Evolutionary conservation across 1,140 invertebrate genomes (phyloP).

Genomic region (Zophobas atratus): DNA sequence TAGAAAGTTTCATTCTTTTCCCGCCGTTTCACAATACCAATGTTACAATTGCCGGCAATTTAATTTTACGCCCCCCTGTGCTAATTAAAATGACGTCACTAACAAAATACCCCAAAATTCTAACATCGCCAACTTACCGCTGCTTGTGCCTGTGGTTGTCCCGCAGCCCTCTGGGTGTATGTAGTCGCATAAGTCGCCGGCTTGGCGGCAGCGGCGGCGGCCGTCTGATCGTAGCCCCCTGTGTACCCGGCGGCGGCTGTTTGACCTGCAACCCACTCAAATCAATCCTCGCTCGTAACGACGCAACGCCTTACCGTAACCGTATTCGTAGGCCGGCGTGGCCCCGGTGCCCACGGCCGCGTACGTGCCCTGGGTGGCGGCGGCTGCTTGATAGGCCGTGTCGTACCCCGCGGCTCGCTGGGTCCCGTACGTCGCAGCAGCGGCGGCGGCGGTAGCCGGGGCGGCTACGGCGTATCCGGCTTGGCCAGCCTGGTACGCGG

Average conservation of each 20-base stretch:
- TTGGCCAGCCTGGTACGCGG: conserved; percentile 85
- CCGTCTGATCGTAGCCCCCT: conserved; percentile 77
- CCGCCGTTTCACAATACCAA: too few species aligned
- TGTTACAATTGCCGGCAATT: too few species aligned
- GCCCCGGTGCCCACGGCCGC: conserved; percentile 76
- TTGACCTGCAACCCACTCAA: conserved; percentile 69
- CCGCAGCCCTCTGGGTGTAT: conserved; percentile 68
- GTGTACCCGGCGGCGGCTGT: conserved; percentile 79
- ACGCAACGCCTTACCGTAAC: conserved; percentile 72
- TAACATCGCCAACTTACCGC: conserved; percentile 58
- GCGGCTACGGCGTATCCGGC: conserved; percentile 88
- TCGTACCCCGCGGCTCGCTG: conserved; percentile 85
- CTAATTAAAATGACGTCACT: background rate
- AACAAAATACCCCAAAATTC: background rate
- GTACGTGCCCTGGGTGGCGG: conserved; percentile 77
- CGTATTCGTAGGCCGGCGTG: conserved; percentile 79
- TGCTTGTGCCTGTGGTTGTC: conserved; percentile 68
- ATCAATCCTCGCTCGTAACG: background rate
- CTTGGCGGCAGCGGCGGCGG: conserved; percentile 70
- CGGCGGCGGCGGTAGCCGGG: conserved; percentile 80
- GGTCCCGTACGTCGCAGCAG: conserved; percentile 83
- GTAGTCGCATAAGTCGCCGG: conserved; percentile 73
- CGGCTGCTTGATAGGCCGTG: conserved; percentile 81
- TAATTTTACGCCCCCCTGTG: too few species aligned
- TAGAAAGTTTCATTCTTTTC: too few species aligned